Evolutionary conservation across 2,113 vertebrate species (phyloP).

Genomic region (Perca fluviatilis): DNA sequence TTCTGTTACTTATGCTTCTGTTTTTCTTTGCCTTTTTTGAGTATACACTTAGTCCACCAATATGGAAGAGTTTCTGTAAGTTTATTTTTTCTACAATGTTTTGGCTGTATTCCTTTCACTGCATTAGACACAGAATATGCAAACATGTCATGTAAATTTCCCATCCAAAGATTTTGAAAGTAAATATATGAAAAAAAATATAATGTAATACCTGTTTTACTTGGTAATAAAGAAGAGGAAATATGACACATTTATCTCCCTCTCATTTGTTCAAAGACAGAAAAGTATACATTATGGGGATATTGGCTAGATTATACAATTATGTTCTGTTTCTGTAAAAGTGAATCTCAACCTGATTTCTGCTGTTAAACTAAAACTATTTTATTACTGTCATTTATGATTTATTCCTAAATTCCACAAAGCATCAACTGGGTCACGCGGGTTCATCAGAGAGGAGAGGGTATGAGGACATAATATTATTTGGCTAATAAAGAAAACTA

Average conservation of each 20-base stretch:
- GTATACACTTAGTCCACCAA: constrained; percentile 67
- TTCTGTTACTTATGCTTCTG: constrained; percentile 78
- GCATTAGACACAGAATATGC: constrained; percentile 92
- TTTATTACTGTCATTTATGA: neutral
- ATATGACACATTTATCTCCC: constrained; percentile 15
- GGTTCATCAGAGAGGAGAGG: neutral
- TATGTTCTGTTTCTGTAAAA: neutral
- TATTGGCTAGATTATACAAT: neutral
- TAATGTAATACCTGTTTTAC: constrained; percentile 84
- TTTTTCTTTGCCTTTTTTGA: constrained; percentile 87
- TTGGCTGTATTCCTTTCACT: constrained; percentile 77
- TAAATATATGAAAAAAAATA: constrained; percentile 85
- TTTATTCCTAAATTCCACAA: neutral
- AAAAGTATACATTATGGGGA: neutral
- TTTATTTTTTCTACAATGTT: constrained; percentile 74
- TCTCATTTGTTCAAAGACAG: constrained; percentile 46
- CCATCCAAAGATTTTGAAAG: constrained; percentile 87
- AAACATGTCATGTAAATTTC: constrained; percentile 89
- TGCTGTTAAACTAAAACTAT: too few relatives aligned
- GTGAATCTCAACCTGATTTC: neutral
- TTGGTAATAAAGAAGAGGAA: constrained; percentile 91
- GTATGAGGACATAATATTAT: neutral
- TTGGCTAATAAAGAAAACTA: neutral
- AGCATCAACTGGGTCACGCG: neutral
- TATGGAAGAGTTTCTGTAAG: constrained; percentile 84